These are phyloP conservation scores for Myodes glareolus DNA, from an alignment of 2,113 vertebrate species.

Conservation along the genomic window DNA sequence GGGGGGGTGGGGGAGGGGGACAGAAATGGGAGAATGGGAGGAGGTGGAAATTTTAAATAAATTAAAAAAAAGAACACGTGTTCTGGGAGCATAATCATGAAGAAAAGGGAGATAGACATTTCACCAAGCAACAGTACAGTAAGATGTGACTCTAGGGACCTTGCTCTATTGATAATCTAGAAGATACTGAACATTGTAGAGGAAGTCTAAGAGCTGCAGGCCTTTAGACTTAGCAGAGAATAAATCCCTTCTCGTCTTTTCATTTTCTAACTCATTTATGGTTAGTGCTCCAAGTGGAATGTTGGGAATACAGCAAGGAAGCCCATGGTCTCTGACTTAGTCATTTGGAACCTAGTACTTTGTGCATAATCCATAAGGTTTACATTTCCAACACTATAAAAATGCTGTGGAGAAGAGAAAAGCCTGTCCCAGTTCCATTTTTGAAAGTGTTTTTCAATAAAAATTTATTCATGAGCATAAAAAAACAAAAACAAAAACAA, in stretches of 20 bases:
- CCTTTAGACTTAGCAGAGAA: neutral
- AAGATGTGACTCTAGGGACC: neutral
- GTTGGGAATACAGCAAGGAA: neutral
- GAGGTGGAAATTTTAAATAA: too few species aligned
- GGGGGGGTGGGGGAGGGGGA: too few species aligned
- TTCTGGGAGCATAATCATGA: neutral
- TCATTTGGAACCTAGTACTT: neutral
- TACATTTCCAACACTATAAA: neutral
- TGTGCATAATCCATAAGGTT: neutral
- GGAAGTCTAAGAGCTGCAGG: neutral
- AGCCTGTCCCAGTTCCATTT: neutral
- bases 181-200: neutral
- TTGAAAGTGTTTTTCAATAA: neutral
- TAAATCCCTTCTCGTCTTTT: neutral
- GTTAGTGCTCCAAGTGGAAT: neutral
- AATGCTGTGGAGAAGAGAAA: neutral
- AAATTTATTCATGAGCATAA: neutral
- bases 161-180: neutral
- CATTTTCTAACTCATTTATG: slow-evolving; percentile 19
- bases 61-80: too few species aligned
- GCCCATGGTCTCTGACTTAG: neutral
- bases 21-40: too few species aligned
- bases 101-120: neutral
- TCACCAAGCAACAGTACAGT: neutral
- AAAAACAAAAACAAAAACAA: too few species aligned